Evolutionary conservation across 2,797 vertebrate genomes (phyloP), one percentile per base, ranked within the genome.

Genomic region (Molothrus ater): DNA sequence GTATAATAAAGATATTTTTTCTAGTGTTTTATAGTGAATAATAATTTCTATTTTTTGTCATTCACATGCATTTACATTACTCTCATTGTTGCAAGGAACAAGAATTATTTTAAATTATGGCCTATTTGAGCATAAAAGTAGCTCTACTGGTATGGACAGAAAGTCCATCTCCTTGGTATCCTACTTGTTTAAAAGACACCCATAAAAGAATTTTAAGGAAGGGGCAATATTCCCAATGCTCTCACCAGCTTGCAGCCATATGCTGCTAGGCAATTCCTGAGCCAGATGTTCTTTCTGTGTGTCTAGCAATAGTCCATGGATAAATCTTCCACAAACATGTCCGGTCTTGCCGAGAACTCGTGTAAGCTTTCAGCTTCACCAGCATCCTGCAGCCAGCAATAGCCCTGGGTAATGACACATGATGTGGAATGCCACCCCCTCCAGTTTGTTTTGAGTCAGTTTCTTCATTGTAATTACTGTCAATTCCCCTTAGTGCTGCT

Each of bases 351-450:
- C 0, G 1, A 68, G 74, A 74, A 54, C n/a, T 63, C 38, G 8
- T 64, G 80, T 61, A 61, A 81, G 74, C 17, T 84, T 84, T 81
- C 29, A 68, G 59, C n/a, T 81, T 72, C n/a, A 29, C 26, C 73
- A 72, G 51, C 25, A 47, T 54, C 54, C 43, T 36, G 25, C 57
- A 50, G 59, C 63, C 88, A 88, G 32, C 56, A 66, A 18, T 85
- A 56, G 34, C 0, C 0, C n/a, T 21, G 36, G 7, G 1, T 59
- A 72, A 32, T 79, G 34, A 47, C n/a, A 59, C 81, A 20, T n/a
- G 5, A 6, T 1, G 5, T 75, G 71, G 82, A 76, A 85, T 36
- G 40, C 48, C 69, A 82, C 43, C 60, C 21, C 43, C 75, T 74
- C 69, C 38, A 54, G 7, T 56, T 81, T 71, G 31, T n/a, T 92